Conservation (phyloP, 2,113 vertebrate genomes). For the Sceloporus tristichus region DNA sequence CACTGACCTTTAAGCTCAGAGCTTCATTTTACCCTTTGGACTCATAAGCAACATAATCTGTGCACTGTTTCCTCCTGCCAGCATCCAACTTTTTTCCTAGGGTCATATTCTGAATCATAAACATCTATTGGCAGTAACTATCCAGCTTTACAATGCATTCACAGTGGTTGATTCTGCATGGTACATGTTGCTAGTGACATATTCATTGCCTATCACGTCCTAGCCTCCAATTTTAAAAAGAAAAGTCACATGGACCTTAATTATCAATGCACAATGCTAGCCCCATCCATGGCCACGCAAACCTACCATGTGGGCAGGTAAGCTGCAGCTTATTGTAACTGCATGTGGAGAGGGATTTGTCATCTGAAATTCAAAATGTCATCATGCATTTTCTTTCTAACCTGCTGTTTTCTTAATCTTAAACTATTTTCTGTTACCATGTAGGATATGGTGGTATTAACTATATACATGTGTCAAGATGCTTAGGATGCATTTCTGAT, state of each 20-base stretch:
- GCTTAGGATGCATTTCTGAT: constrained; percentile 6
- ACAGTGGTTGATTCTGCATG: accelerated
- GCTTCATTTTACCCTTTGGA: constrained; percentile 40
- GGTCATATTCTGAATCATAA: neutral
- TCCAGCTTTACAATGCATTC: neutral
- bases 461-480: neutral
- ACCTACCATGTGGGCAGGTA: neutral
- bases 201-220: accelerated
- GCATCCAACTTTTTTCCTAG: accelerated
- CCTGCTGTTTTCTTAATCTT: constrained; percentile 7
- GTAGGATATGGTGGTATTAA: neutral
- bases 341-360: neutral
- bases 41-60: neutral
- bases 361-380: constrained; percentile 21
- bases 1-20: constrained; percentile 64
- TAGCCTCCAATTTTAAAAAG: neutral
- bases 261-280: neutral
- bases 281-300: neutral
- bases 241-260: neutral
- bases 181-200: accelerated
- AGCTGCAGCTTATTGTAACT: neutral
- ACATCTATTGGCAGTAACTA: neutral
- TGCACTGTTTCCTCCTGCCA: constrained; percentile 20
- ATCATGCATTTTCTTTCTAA: neutral
- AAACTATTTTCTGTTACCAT: neutral